Base-by-base conservation (phyloP, 2,113 vertebrate genomes). In the Heptranchias perlo region DNA sequence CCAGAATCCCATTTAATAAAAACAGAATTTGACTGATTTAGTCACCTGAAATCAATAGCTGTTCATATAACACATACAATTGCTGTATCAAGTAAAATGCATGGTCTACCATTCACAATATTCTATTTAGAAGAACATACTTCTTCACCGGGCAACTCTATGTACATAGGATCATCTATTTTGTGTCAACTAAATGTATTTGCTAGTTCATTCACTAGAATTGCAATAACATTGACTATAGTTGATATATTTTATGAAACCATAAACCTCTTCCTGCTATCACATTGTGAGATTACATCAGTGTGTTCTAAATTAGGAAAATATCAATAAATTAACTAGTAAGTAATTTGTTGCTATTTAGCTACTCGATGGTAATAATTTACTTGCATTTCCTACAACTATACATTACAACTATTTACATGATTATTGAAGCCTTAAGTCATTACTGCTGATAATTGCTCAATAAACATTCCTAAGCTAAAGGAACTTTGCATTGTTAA, bases 291-390 rank as follows among this genome's bases (percentile, higher is more conserved):
- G 58, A 91, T 31, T 58, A 58, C 10, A 13, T 35, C 11, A 35
- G 25, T 0, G 10, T 31, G 11, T 13, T 87, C 47, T 54, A 87
- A 52, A 87, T 87, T 87, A 11, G 47, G 47, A 52, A 28, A 21
- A 28, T 6, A 52, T 52, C 28, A 91, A 91, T 35, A 28, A 91
- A 91, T 58, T 91, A 91, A 58, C 28, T 91, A 54, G 28, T 35
- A 91, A 91, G 28, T 58, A 54, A 91, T 91, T 91, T 91, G 52
- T 54, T 91, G 28, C 86, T 58, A 35, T 91, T 91, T 91, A 28
- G 52, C 8, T 2, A 39, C 58, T 39, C 39, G 13, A 62, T 44
- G 21, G 35, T 62, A 93, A 62, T 21, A 62, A 62, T 93, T 62
- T n/a, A 93, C 61, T 82, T 82, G 16, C 23, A 35, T 5, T 62